Evolutionary conservation across 2,113 vertebrate species (phyloP).

Genomic region (Phylloscopus trochiloides): DNA sequence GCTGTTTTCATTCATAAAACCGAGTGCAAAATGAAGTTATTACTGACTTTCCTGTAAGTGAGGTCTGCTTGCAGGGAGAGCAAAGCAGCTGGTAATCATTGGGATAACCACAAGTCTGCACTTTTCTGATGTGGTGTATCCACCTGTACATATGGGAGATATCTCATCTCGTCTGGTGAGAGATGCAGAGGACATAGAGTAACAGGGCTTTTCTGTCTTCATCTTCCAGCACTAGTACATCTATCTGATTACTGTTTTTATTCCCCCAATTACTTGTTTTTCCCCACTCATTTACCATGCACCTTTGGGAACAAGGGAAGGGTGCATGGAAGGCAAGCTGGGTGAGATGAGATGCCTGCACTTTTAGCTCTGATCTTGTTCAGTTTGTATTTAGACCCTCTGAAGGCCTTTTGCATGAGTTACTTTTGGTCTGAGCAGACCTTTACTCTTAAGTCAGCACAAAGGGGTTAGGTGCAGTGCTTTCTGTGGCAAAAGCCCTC

Average conservation of each 20-base stretch:
- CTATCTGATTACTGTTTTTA: background rate
- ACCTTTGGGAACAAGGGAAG: background rate
- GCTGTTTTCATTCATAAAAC: background rate
- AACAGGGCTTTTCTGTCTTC: background rate
- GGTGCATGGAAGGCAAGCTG: background rate
- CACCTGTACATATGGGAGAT: rapidly evolving
- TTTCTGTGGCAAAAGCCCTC: slow-evolving; percentile 79
- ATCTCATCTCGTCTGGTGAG: background rate
- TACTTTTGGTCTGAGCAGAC: slow-evolving; percentile 67
- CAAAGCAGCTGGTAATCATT: background rate
- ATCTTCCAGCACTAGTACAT: background rate
- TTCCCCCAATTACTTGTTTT: background rate
- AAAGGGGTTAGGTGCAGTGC: slow-evolving; percentile 75
- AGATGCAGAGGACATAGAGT: background rate
- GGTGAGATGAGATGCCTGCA: background rate
- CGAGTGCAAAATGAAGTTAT: rapidly evolving
- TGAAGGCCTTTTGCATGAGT: slow-evolving; percentile 52
- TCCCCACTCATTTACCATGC: rapidly evolving
- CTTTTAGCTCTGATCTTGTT: slow-evolving; percentile 42
- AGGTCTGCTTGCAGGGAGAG: background rate
- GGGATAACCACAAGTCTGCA: background rate
- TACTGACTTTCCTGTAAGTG: rapidly evolving
- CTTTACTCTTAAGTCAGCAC: slow-evolving; percentile 66
- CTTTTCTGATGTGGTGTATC: rapidly evolving
- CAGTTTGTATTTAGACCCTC: background rate